Base-by-base conservation (phyloP, 2,797 vertebrate genomes). In the Siniperca scherzeri region DNA sequence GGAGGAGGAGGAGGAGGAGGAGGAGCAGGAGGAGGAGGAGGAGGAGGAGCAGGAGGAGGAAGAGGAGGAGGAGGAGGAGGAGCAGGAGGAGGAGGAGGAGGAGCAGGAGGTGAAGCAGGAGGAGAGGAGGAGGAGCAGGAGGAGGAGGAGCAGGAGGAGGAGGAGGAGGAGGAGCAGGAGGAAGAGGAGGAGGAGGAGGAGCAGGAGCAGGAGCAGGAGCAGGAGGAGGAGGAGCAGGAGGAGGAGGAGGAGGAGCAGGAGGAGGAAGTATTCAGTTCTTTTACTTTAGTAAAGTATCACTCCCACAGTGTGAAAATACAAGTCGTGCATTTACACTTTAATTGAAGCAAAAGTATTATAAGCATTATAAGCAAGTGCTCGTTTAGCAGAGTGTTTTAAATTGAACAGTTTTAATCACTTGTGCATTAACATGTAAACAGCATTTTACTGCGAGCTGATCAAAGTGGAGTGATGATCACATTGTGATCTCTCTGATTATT, bases 61-160 rank as follows among this genome's bases (percentile, higher is more conserved):
- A 25, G 71, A 61, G 75, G 50, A 52, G 53, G 72, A 67, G 46
- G 16, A 55, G 30, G 25, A 55, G 38, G 38, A 38, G 65, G 40
- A 30, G 38, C 57, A 30, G 27, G 2, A 4, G 50, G 14, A 17
- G 33, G 59, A 60, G 22, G 50, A 52, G 50, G 55, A 56, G 74
- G 50, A 27, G 27, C 2, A 2, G 27, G 27, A 27, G 27, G 27
- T n/a, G n/a, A n/a, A 27, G 27, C 27, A 27, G 27, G 27, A 27
- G 27, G n/a, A n/a, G 2, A 60, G 38, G 64, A n/a, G n/a, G n/a
- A n/a, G n/a, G n/a, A n/a, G n/a, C n/a, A n/a, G n/a, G n/a, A n/a
- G n/a, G n/a, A n/a, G n/a, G n/a, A n/a, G n/a, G n/a, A n/a, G n/a
- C n/a, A n/a, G n/a, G n/a, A n/a, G n/a, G n/a, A n/a, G n/a, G n/a